Evolutionary conservation across 2,888 invertebrate genomes (phyloP).

Genomic region (Pandemis corylana): DNA sequence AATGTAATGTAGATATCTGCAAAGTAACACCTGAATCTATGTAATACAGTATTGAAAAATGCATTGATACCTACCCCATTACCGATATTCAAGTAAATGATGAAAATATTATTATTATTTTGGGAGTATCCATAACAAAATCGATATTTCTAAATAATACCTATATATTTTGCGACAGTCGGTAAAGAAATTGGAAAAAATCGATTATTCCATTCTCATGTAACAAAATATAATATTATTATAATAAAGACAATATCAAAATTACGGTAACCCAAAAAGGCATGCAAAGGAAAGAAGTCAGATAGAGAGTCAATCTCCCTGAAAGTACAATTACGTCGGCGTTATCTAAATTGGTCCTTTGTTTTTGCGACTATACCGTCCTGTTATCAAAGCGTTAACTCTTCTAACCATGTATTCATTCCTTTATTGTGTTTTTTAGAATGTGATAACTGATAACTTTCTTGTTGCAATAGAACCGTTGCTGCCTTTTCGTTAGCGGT

Average conservation of each 20-base stretch:
- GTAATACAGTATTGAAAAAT: too few species aligned
- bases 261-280: slow-evolving; percentile 8
- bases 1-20: too few species aligned
- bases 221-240: too few species aligned
- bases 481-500: neutral
- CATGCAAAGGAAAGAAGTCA: slow-evolving; percentile 1
- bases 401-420: slow-evolving; percentile 13
- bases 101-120: too few species aligned
- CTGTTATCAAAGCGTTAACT: slow-evolving; percentile 29
- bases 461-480: neutral
- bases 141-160: too few species aligned
- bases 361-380: slow-evolving; percentile 28
- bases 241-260: too few species aligned
- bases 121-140: too few species aligned
- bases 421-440: slow-evolving; percentile 6
- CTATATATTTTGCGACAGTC: too few species aligned
- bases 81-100: too few species aligned
- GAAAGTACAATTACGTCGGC: slow-evolving; percentile 34
- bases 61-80: too few species aligned
- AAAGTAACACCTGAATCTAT: too few species aligned
- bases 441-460: slow-evolving; percentile 15
- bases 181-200: neutral
- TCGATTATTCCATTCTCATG: neutral
- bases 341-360: slow-evolving; percentile 37
- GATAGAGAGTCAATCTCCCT: slow-evolving; percentile 26